These are phyloP conservation scores for Anoplopoma fimbria DNA, from an alignment of 2,113 vertebrate species.

Conservation along the genomic window DNA sequence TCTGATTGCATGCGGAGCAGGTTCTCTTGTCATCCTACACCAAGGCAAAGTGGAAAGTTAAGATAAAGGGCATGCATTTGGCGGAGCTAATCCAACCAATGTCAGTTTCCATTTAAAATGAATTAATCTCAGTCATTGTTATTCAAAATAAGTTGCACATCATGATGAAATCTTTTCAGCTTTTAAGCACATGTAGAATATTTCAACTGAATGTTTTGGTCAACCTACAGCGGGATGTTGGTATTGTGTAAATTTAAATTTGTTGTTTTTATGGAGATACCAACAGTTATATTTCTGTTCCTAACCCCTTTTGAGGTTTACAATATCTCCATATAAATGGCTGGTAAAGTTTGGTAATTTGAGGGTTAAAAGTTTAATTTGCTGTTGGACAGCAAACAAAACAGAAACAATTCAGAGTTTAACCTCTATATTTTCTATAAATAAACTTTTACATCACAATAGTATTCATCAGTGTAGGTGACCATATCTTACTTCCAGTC, in stretches of 20 bases:
- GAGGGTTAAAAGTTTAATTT: not conserved
- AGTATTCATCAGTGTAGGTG: constrained; percentile 48
- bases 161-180: not conserved
- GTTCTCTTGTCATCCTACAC: constrained; percentile 2
- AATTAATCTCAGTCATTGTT: not conserved
- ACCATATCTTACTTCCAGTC: constrained; percentile 69
- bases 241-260: not conserved
- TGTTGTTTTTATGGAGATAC: constrained; percentile 12
- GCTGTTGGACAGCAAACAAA: not conserved
- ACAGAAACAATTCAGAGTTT: not conserved
- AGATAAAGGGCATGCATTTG: constrained; percentile 10
- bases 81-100: not conserved
- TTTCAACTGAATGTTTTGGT: constrained; percentile 3
- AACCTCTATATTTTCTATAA: not conserved
- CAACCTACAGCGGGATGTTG: not conserved
- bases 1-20: constrained; percentile 31
- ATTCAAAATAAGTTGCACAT: not conserved
- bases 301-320: not conserved
- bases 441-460: not conserved
- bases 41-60: constrained; percentile 14
- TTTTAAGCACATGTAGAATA: constrained; percentile 1
- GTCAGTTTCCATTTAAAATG: not conserved
- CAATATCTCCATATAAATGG: not conserved
- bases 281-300: constrained; percentile 25
- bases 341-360: constrained; percentile 19